Conservation (phyloP, 2,888 invertebrate genomes). For the Gandaritis pyraliata region DNA sequence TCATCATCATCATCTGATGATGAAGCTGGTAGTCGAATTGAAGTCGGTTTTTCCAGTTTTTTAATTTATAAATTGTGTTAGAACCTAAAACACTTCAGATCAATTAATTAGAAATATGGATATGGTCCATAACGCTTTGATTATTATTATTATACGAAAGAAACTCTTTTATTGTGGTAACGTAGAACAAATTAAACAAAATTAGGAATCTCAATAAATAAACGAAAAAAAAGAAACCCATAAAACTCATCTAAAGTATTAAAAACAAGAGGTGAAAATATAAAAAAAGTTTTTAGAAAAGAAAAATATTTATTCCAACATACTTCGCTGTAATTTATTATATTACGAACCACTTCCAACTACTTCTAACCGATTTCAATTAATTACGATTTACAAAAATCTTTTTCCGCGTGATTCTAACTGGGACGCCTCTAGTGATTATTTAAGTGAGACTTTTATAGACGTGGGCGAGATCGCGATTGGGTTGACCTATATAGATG, state of each 20-base stretch:
- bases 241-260: background rate
- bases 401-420: conserved; percentile 7
- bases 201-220: conserved; percentile 6
- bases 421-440: conserved; percentile 12
- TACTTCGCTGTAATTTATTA: conserved; percentile 6
- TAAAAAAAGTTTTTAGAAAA: too few species aligned
- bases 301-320: conserved; percentile 3
- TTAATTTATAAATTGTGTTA: too few species aligned
- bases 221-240: background rate
- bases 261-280: conserved; percentile 1
- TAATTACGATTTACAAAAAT: conserved; percentile 5
- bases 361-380: conserved; percentile 11
- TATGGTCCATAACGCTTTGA: too few species aligned
- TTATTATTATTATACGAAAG: background rate
- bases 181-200: background rate
- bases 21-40: too few species aligned
- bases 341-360: conserved; percentile 7
- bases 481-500: conserved; percentile 58
- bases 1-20: too few species aligned
- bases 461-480: conserved; percentile 55
- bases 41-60: too few species aligned
- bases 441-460: conserved; percentile 52
- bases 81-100: too few species aligned
- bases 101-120: too few species aligned
- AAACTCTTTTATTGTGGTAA: background rate